Evolutionary conservation across 2,113 vertebrate species (phyloP), one percentile per base, ranked within the genome.

Genomic region (Trematocara nigrifrons): DNA sequence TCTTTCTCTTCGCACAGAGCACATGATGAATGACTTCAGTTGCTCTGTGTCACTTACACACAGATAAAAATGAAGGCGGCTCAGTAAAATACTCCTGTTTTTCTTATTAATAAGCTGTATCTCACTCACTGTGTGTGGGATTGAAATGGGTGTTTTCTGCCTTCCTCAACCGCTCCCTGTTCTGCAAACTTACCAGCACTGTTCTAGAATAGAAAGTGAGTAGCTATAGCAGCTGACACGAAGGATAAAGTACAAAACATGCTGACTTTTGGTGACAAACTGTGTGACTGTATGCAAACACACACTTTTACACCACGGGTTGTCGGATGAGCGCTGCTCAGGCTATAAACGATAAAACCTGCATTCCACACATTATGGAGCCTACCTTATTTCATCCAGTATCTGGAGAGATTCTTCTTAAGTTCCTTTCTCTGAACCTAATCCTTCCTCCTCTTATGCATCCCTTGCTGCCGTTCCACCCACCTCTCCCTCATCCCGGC

Each of bases 361-460:
- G 6, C 7, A 79, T 86, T 74, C 53, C 10, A 79, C 69, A n/a
- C 22, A 4, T 79, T 56, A 42, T 56, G 22, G 5, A 20, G 42
- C 83, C 54, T 95, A 96, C 96, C 95, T 96, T 96, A 87, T 93
- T 89, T 91, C 92, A 93, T 95, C 89, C 54, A 74, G 80, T 93
- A 54, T 59, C 59, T 53, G 83, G 74, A 74, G 74, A 84, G 85
- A 81, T 78, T 89, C 84, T n/a, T 81, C 61, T 89, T 90, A 93
- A 83, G 40, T 92, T 87, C 87, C 87, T 66, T 87, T 87, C 86
- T 89, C 52, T 83, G 59, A 80, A 80, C 76, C 79, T 94, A 95
- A 95, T 95, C 93, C 93, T 84, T 92, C 92, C 79, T 94, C 88
- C 88, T 86, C 69, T 86, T 79, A 90, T 83, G 47, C 92, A 84